phyloP scores from a whole-genome alignment of 2,888 invertebrate species.

The Globia sparganii region DNA sequence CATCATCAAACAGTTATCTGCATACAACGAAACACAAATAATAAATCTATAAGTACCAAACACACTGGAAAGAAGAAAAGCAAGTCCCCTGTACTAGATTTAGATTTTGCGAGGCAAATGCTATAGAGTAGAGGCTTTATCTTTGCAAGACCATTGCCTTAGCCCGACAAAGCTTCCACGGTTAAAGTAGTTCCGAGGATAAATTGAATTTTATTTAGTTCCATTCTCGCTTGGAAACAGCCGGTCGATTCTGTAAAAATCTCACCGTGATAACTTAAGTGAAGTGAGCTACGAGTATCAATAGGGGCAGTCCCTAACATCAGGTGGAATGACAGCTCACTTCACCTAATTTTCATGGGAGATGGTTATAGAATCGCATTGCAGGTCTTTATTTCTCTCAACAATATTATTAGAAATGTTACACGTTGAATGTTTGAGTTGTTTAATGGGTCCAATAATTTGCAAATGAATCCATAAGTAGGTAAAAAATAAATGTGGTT shows the following conservation, averaged over 20 bases:
- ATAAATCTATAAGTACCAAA: not conserved
- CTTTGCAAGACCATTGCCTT: conserved; percentile 26
- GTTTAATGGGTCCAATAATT: not conserved
- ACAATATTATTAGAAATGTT: conserved; percentile 12
- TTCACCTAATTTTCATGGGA: no score
- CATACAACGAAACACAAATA: not conserved
- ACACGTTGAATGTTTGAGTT: not conserved
- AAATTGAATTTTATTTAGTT: conserved; percentile 54
- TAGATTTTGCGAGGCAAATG: conserved; percentile 25
- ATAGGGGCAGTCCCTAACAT: no score
- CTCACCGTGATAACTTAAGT: no score
- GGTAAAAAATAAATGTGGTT: not conserved
- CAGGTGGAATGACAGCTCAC: no score
- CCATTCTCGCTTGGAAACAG: conserved; percentile 15
- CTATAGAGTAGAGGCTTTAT: conserved; percentile 32
- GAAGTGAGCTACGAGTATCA: no score
- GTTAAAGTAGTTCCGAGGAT: conserved; percentile 34
- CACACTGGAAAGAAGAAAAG: not conserved
- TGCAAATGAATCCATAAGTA: not conserved
- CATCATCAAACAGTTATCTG: not conserved
- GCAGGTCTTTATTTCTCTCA: not conserved
- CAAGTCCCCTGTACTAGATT: conserved; percentile 6
- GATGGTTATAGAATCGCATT: no score
- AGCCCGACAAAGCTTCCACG: conserved; percentile 30
- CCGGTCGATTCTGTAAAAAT: no score